Evolutionary conservation across 2,113 vertebrate genomes (phyloP).

Genomic region (Rhinichthys klamathensis): DNA sequence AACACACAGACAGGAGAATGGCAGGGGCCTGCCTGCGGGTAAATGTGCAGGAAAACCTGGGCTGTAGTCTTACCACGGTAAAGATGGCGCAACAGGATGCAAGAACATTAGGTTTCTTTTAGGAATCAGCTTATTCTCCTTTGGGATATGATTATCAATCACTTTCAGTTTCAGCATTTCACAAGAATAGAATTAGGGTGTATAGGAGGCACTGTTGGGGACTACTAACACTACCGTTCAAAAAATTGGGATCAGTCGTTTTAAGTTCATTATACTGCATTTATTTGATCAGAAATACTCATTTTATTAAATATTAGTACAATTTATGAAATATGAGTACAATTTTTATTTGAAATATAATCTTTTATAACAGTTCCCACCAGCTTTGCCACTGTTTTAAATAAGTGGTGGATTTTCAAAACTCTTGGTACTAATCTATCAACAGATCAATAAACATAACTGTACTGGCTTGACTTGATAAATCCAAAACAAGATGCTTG

Average conservation of each 20-base stretch:
- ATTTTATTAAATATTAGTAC: background rate
- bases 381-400: too few relatives aligned
- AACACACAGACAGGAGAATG: conserved; percentile 24
- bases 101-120: conserved; percentile 14
- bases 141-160: conserved; percentile 12
- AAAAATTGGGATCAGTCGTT: too few relatives aligned
- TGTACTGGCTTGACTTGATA: too few relatives aligned
- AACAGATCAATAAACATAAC: background rate
- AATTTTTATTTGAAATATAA: too few relatives aligned
- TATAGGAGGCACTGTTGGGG: too few relatives aligned
- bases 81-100: conserved; percentile 32
- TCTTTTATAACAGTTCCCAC: too few relatives aligned
- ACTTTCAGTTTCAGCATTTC: background rate
- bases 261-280: background rate
- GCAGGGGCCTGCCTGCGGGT: background rate
- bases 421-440: background rate
- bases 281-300: too few relatives aligned
- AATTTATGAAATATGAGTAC: too few relatives aligned
- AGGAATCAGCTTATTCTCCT: background rate
- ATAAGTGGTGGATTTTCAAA: background rate
- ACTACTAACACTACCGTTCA: too few relatives aligned
- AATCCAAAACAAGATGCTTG: too few relatives aligned
- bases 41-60: conserved; percentile 28
- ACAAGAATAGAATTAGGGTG: background rate
- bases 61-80: background rate